Conservation (phyloP, 2,797 vertebrate genomes). For the Coregonus sp. region DNA sequence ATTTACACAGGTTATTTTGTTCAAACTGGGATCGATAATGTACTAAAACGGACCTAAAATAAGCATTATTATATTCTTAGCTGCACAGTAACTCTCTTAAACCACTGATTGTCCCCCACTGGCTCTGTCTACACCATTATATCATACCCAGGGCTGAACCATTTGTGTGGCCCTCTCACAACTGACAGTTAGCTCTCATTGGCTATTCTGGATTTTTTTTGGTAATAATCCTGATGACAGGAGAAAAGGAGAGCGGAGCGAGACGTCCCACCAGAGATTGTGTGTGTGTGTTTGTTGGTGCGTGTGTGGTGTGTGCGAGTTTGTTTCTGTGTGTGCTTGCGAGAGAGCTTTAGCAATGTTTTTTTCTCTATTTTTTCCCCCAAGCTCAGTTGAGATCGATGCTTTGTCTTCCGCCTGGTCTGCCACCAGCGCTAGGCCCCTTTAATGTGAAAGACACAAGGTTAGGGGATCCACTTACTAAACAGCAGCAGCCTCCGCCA, state of each 20-base stretch:
- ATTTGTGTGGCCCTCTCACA: neutral
- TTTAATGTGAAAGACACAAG: conserved; percentile 43
- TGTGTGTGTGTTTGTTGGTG: neutral
- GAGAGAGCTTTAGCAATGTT: neutral
- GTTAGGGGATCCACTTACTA: conserved; percentile 39
- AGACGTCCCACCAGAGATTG: neutral
- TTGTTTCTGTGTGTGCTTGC: neutral
- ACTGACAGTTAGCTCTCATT: conserved; percentile 1
- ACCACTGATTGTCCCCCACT: neutral
- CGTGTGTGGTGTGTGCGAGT: too few species aligned
- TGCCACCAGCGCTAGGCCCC: conserved; percentile 27
- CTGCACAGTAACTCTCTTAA: neutral
- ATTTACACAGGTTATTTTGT: neutral
- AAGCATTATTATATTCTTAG: too few species aligned
- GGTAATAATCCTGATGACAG: neutral
- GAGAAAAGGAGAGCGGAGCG: neutral
- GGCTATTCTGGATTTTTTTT: neutral
- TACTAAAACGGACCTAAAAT: too few species aligned
- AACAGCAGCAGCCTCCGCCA: conserved; percentile 37
- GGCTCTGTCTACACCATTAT: conserved; percentile 9
- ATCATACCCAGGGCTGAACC: neutral
- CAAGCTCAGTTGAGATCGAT: conserved; percentile 5
- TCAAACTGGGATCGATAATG: neutral
- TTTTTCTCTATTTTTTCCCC: neutral
- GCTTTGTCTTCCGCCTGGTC: conserved; percentile 24